A percentile compares a stretch with the other conserved stretches of the same genome.
These are phyloP conservation scores for Melolontha melolontha DNA, from an alignment of 2,888 invertebrate genomes.

Conservation along the genomic window DNA sequence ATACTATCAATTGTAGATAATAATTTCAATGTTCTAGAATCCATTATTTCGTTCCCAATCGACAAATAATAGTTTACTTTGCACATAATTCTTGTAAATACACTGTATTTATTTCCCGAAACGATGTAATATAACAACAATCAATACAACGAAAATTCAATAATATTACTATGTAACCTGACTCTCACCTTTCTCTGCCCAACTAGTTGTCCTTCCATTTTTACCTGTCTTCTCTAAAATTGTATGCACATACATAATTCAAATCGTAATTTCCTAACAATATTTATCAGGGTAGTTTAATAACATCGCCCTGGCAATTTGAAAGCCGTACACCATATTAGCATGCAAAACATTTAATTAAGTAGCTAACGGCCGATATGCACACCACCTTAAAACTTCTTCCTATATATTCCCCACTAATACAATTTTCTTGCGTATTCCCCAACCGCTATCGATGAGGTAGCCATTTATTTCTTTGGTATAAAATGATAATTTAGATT, in stretches of 20 bases:
- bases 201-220: neutral
- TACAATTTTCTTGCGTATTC: neutral
- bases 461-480: neutral
- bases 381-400: slow-evolving; percentile 29
- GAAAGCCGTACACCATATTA: slow-evolving; percentile 29
- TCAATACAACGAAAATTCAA: slow-evolving; percentile 10
- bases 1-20: too few relatives aligned
- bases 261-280: slow-evolving; percentile 32
- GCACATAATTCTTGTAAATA: slow-evolving; percentile 14
- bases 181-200: neutral
- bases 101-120: slow-evolving; percentile 26
- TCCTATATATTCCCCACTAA: slow-evolving; percentile 2
- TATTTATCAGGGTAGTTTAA: slow-evolving; percentile 32
- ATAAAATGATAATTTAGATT: slow-evolving; percentile 12
- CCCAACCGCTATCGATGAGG: slow-evolving; percentile 19
- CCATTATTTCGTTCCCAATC: too few relatives aligned
- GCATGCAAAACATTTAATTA: slow-evolving; percentile 40
- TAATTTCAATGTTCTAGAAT: too few relatives aligned
- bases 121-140: slow-evolving; percentile 17
- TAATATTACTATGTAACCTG: slow-evolving; percentile 26
- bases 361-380: slow-evolving; percentile 36
- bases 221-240: neutral
- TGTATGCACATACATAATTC: slow-evolving; percentile 20
- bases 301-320: slow-evolving; percentile 31
- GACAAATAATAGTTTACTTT: slow-evolving; percentile 1